A percentile compares a stretch with the other conserved stretches of the same genome.
Evolutionary conservation across 2,888 invertebrate species (phyloP).

Genomic region (Hemistola chrysoprasaria): DNA sequence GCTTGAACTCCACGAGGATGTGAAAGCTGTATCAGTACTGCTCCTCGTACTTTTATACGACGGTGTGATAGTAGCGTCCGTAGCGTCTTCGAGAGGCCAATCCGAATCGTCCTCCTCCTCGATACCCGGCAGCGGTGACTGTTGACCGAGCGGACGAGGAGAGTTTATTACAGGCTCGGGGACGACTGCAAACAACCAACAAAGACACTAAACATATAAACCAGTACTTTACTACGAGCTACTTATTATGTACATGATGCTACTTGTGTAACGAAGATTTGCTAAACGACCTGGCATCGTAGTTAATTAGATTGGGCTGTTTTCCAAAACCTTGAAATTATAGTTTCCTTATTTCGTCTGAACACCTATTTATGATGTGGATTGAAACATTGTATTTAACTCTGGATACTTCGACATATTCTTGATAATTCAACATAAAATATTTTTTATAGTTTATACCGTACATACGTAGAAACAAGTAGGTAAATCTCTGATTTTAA

Average conservation of each 20-base stretch:
- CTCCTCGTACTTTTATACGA: constrained; percentile 78
- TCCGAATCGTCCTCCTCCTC: constrained; percentile 91
- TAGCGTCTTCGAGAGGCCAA: constrained; percentile 77
- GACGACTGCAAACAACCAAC: constrained; percentile 76
- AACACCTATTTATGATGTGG: constrained; percentile 17
- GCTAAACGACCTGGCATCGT: constrained; percentile 42
- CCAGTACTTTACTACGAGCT: constrained; percentile 22
- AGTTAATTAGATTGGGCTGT: constrained; percentile 34
- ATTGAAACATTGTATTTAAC: constrained; percentile 10
- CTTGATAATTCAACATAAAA: too few relatives aligned
- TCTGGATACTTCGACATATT: too few relatives aligned
- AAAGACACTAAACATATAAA: constrained; percentile 45
- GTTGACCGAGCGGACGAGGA: constrained; percentile 84
- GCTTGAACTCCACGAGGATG: constrained; percentile 72
- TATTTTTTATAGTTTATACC: too few relatives aligned
- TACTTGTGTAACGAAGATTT: constrained; percentile 39
- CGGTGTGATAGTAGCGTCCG: constrained; percentile 73
- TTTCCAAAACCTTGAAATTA: constrained; percentile 34
- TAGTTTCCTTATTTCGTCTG: constrained; percentile 30
- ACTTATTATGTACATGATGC: constrained; percentile 28
- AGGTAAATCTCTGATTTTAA: constrained; percentile 1
- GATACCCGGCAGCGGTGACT: constrained; percentile 90
- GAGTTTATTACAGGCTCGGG: constrained; percentile 78
- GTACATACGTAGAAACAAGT: too few relatives aligned
- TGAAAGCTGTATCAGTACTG: constrained; percentile 76